Percentiles rank a stretch among this genome's conserved stretches.
Conservation (phyloP, 2,888 invertebrate genomes). For the Ennomos quercinarius region DNA sequence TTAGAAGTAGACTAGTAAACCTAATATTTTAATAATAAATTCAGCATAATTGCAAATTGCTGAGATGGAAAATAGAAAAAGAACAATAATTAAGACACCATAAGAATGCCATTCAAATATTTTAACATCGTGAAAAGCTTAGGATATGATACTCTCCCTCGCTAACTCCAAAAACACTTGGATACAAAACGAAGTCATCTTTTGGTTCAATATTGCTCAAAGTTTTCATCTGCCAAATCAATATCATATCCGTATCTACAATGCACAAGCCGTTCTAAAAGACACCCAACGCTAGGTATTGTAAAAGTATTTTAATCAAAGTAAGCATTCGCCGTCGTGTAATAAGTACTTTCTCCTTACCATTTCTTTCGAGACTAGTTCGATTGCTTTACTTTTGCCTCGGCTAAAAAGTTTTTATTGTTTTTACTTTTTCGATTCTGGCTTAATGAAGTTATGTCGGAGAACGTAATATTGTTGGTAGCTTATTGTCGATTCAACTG, state of each 20-base stretch:
- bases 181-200: too few relatives aligned
- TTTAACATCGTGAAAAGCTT: too few relatives aligned
- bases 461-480: constrained; percentile 21
- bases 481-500: constrained; percentile 14
- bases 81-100: too few relatives aligned
- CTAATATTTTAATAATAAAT: too few relatives aligned
- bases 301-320: constrained; percentile 52
- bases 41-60: too few relatives aligned
- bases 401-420: constrained; percentile 54
- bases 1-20: too few relatives aligned
- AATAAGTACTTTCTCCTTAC: constrained; percentile 56
- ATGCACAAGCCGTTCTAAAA: constrained; percentile 11
- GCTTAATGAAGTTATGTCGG: constrained; percentile 46
- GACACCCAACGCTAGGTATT: constrained; percentile 31
- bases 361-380: constrained; percentile 52
- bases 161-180: too few relatives aligned
- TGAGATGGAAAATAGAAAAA: too few relatives aligned
- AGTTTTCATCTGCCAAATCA: too few relatives aligned
- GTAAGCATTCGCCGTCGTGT: constrained; percentile 44
- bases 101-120: too few relatives aligned
- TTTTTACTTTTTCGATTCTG: constrained; percentile 54
- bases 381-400: constrained; percentile 56
- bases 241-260: not conserved
- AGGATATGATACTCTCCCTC: too few relatives aligned
- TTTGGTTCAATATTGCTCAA: too few relatives aligned